phyloP scores from a whole-genome alignment of 2,888 invertebrate species.

The Rhogogaster chlorosoma region DNA sequence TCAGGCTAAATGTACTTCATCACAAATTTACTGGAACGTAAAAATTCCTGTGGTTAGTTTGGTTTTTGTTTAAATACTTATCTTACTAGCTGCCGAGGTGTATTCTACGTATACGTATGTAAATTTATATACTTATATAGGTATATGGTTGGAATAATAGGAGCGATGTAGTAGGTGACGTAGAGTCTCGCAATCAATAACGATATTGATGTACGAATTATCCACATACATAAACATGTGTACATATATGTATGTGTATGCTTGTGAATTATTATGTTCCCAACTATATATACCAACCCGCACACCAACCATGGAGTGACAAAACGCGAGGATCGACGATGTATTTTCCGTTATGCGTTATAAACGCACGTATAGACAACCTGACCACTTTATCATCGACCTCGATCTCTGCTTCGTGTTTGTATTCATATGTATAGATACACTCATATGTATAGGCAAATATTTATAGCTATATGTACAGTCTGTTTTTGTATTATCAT shows the following conservation, averaged over 20 bases:
- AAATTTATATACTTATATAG: not conserved
- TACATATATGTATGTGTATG: not conserved
- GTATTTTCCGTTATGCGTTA: constrained; percentile 25
- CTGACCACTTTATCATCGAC: constrained; percentile 33
- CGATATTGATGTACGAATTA: constrained; percentile 35
- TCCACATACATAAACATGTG: not conserved
- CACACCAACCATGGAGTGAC: not conserved
- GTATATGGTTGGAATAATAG: not conserved
- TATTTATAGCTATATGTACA: not conserved
- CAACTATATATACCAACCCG: not conserved
- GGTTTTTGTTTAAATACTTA: not conserved
- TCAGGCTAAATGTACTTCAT: no score
- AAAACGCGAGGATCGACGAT: constrained; percentile 8
- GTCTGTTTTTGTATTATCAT: not conserved
- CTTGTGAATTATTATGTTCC: not conserved
- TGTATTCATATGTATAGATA: not conserved
- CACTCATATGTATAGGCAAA: not conserved
- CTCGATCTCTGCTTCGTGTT: constrained; percentile 29
- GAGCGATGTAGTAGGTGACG: not conserved
- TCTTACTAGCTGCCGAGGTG: not conserved
- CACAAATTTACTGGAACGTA: no score
- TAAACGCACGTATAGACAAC: constrained; percentile 21
- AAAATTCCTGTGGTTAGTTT: no score
- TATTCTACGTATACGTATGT: not conserved
- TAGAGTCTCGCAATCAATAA: constrained; percentile 46